phyloP scores from a whole-genome alignment of 2,888 invertebrate species.

The Cryptophagus acutangulus region DNA sequence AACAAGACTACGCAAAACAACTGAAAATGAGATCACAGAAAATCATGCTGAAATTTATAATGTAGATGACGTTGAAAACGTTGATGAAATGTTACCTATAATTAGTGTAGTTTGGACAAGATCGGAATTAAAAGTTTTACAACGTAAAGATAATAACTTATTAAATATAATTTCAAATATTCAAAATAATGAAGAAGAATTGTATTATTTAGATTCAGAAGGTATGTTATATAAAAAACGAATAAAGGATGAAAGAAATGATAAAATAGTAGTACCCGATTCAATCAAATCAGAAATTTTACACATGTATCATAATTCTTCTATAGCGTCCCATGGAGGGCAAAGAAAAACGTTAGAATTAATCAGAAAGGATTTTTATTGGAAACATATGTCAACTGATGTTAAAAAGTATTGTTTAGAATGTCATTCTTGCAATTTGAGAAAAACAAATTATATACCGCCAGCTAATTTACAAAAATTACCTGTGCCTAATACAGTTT shows the following conservation, averaged over 20 bases:
- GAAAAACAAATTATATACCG: slow-evolving; percentile 20
- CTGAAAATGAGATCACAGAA: neutral
- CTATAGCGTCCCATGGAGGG: slow-evolving; percentile 31
- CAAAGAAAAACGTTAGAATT: slow-evolving; percentile 27
- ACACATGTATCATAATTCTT: slow-evolving; percentile 23
- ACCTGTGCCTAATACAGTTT: slow-evolving; percentile 22
- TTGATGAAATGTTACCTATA: slow-evolving; percentile 7
- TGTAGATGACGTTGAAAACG: neutral
- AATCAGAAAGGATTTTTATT: slow-evolving; percentile 26
- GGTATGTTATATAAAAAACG: slow-evolving; percentile 15
- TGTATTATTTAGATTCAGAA: slow-evolving; percentile 15
- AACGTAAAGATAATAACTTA: neutral
- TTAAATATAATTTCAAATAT: no score
- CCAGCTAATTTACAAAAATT: slow-evolving; percentile 5
- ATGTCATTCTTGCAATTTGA: slow-evolving; percentile 29
- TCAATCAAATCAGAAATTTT: slow-evolving; percentile 14
- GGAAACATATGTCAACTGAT: slow-evolving; percentile 27
- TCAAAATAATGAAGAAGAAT: no score
- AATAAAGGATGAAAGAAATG: slow-evolving; percentile 6
- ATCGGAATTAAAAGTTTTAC: neutral
- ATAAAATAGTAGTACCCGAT: slow-evolving; percentile 15
- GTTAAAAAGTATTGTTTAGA: slow-evolving; percentile 23
- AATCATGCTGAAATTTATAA: slow-evolving; percentile 10
- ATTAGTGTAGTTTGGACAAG: neutral
- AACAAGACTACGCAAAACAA: slow-evolving; percentile 7